Evolutionary conservation across 2,888 invertebrate genomes (phyloP).

Genomic region (Megastigmus dorsalis): DNA sequence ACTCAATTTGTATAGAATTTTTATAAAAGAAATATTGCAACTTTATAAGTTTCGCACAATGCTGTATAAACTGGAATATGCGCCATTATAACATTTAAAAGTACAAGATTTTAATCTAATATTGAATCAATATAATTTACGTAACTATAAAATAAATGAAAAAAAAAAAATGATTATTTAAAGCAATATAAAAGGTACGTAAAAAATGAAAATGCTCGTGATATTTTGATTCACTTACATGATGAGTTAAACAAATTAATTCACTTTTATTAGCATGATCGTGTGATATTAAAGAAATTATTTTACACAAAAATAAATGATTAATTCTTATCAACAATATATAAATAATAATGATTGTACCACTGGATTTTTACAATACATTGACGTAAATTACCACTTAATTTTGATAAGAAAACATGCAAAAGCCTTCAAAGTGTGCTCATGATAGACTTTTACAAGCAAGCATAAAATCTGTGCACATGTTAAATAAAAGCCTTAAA

Average conservation of each 20-base stretch:
- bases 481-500: constrained; percentile 44
- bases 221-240: constrained; percentile 50
- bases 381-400: neutral
- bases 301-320: constrained; percentile 28
- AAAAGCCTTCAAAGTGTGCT: constrained; percentile 28
- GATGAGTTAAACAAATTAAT: constrained; percentile 5
- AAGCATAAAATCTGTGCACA: constrained; percentile 37
- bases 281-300: constrained; percentile 21
- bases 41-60: constrained; percentile 8
- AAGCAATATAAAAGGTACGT: constrained; percentile 24
- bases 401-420: constrained; percentile 22
- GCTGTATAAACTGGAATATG: neutral
- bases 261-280: constrained; percentile 15
- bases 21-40: neutral
- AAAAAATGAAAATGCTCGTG: constrained; percentile 52
- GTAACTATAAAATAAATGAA: neutral
- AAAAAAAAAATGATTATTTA: constrained; percentile 21
- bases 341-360: constrained; percentile 36
- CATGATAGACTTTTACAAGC: constrained; percentile 40
- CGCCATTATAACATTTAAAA: neutral
- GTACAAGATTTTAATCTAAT: neutral
- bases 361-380: constrained; percentile 47
- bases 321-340: constrained; percentile 35
- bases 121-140: neutral
- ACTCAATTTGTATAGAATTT: constrained; percentile 14